Conservation (phyloP, 2,888 invertebrate species). For the Hetaerina titia region DNA sequence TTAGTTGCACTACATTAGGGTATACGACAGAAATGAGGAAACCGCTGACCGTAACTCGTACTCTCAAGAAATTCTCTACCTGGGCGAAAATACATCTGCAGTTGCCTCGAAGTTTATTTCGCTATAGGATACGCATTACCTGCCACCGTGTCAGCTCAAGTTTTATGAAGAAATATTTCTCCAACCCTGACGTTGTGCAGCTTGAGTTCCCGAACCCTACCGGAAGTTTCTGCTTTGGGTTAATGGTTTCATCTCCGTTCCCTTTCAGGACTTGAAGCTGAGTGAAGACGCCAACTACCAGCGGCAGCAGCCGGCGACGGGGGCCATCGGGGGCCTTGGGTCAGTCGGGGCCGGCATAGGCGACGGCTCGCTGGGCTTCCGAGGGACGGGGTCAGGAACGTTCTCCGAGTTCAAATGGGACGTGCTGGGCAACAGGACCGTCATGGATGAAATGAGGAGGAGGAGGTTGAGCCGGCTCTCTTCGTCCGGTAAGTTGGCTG, state of each 20-base stretch:
- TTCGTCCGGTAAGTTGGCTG: not conserved
- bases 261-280: constrained; percentile 31
- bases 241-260: not conserved
- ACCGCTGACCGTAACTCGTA: no score
- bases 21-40: no score
- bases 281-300: constrained; percentile 56
- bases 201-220: no score
- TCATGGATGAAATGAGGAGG: constrained; percentile 43
- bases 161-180: no score
- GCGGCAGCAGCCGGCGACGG: constrained; percentile 49
- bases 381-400: not conserved
- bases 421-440: constrained; percentile 42
- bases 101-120: no score
- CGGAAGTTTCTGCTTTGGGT: not conserved
- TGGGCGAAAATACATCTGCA: no score
- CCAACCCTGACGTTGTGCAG: no score
- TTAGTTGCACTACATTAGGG: no score
- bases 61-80: no score
- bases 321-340: constrained; percentile 16
- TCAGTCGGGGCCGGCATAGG: not conserved
- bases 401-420: constrained; percentile 52
- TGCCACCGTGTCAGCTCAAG: no score
- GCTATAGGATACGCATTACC: no score
- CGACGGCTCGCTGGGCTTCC: not conserved
- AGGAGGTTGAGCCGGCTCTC: constrained; percentile 23